phyloP scores from a whole-genome alignment of 2,113 vertebrate species.

The Gobiocypris rarus region DNA sequence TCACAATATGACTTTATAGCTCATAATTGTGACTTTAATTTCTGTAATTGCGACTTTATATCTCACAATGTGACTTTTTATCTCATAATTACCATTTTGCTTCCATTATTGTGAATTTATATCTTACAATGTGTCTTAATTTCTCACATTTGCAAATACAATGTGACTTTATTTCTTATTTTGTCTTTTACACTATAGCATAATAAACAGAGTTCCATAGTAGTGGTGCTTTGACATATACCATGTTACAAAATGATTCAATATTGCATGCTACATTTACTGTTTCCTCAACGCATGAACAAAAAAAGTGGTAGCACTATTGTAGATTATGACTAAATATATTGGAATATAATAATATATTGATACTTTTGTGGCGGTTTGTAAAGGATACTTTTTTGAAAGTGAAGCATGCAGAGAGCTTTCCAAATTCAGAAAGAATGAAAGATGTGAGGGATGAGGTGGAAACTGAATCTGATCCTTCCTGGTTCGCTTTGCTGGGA shows the following conservation, averaged over 20 bases:
- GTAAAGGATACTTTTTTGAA: neutral
- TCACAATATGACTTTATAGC: neutral
- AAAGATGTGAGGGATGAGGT: neutral
- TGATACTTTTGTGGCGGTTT: neutral
- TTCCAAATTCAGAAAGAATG: neutral
- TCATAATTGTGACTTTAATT: too few relatives aligned
- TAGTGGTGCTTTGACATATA: neutral
- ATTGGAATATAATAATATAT: neutral
- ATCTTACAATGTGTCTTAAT: neutral
- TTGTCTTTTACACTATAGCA: neutral
- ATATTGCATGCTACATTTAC: neutral
- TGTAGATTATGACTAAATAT: neutral
- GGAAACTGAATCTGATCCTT: slow-evolving; percentile 4
- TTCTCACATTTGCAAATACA: neutral
- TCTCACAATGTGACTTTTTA: neutral
- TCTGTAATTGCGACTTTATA: too few relatives aligned
- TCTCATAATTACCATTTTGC: neutral
- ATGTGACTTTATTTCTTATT: neutral
- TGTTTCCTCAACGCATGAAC: too few relatives aligned
- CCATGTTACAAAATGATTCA: neutral
- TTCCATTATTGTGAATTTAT: neutral
- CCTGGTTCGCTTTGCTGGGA: neutral
- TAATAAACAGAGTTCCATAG: neutral
- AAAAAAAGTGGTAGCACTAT: neutral
- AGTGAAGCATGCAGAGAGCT: neutral